Base-by-base conservation (phyloP, 2,113 vertebrate genomes). In the Hemicordylus capensis region DNA sequence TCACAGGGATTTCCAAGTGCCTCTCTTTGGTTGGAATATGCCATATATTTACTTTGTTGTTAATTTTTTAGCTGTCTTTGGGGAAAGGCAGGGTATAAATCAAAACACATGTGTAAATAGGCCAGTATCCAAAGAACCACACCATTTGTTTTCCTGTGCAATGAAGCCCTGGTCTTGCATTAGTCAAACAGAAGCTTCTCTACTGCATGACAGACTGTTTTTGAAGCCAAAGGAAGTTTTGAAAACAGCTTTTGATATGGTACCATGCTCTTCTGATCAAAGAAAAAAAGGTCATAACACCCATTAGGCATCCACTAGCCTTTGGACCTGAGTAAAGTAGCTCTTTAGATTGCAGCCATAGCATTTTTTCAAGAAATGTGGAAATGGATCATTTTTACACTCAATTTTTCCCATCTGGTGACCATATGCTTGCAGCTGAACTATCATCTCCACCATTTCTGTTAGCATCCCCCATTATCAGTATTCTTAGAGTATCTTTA, bases 401-500 rank as follows among this genome's bases (percentile, higher is more conserved):
- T 58, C n/a, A 28, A 28, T 12, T 26, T 7, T 15, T 5, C 5
- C 3, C 26, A 4, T n/a, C 9, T 22, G 54, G 24, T 56, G 20
- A 31, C 39, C 48, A 85, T 51, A 44, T n/a, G 14, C 72, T 81
- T 24, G 17, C 17, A 24, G 10, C 9, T 66, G 37, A 75, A 75
- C 48, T 58, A 19, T 54, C 9, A 31, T 81, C 26, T 54, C 28
- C 8, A 8, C 54, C 34, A 54, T 86, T 58, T 11, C 24, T 7
- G 19, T 42, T 56, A 73, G 44, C 28, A 22, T 51, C 74, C 34
- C 6, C 63, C 78, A 69, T 76, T 58, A 67, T 86, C 70, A 76
- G 64, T 37, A 81, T 86, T 67, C 31, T 67, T 22, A 58, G 15
- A 76, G 79, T 37, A 48, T 86, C 72, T 75, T 59, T 67, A 58